Evolutionary conservation across 2,113 vertebrate species (phyloP), one percentile per base, ranked within the genome.

Genomic region (Etia nguti): DNA sequence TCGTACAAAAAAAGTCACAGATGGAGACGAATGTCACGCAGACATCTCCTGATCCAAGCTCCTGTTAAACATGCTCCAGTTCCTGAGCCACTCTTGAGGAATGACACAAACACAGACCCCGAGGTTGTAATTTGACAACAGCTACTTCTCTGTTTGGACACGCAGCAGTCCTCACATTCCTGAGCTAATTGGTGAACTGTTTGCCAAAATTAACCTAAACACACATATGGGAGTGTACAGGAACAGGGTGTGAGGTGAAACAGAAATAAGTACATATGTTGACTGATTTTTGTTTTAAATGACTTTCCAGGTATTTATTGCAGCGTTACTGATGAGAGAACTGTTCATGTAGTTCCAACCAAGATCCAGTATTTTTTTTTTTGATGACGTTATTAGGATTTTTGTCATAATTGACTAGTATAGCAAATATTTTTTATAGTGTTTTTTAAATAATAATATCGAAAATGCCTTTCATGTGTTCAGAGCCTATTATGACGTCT

Each of bases 91-190:
- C 38, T 16, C 50, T 65, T 5, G 34, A 50, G 80, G 34, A 75
- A 54, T 31, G 50, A 87, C 79, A 79, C 79, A 83, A 56, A 88
- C 82, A 79, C 54, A 56, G n/a, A 73, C 80, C 36, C 48, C 10
- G 62, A 90, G 90, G 65, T 38, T 80, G 59, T 85, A 36, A 70
- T 84, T 50, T 79, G 12, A 81, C 73, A 60, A 75, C 10, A 41
- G 68, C 11, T 43, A 9, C 75, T 55, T 84, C 85, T 83, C 43
- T 91, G 91, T 93, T 90, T 85, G 73, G 82, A 80, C 83, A 46
- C 48, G 77, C 38, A 34, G 55, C 79, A 24, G 54, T 48, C 85
- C 48, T 46, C 57, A 85, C 87, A 94, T 95, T 94, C 89, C 52
- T 80, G 16, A 29, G 77, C 59, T 89, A 7, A 87, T 82, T 85